Evolutionary conservation across 2,113 vertebrate species (phyloP).

Genomic region (Acrocephalus kingi): DNA sequence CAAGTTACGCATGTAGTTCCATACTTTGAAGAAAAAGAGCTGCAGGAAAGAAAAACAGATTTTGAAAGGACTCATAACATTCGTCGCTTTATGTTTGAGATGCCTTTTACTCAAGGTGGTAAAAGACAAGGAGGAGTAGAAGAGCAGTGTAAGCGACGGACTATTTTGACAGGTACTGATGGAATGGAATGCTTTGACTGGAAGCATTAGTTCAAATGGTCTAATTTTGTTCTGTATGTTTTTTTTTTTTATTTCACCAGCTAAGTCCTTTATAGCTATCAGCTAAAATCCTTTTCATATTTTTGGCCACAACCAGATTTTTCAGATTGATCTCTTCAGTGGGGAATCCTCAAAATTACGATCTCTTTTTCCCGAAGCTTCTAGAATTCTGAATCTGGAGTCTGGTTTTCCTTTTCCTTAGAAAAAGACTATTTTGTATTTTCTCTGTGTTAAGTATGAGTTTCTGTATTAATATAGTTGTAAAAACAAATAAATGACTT

Average conservation of each 20-base stretch:
- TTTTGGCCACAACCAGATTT: not conserved
- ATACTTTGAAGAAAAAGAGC: constrained; percentile 94
- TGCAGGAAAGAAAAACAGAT: constrained; percentile 91
- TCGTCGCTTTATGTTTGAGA: constrained; percentile 96
- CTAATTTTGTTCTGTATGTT: not conserved
- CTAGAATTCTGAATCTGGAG: not conserved
- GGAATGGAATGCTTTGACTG: not conserved
- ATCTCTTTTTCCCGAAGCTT: not conserved
- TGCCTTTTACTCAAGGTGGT: constrained; percentile 94
- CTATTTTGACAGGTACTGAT: constrained; percentile 88
- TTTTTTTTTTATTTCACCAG: not conserved
- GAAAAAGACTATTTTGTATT: not conserved
- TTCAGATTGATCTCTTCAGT: not conserved
- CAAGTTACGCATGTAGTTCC: constrained; percentile 96
- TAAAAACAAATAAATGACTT: not conserved
- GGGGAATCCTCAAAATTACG: not conserved
- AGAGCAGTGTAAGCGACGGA: constrained; percentile 95
- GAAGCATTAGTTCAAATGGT: not conserved
- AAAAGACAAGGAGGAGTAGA: constrained; percentile 94
- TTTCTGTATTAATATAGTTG: not conserved
- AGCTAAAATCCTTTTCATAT: not conserved
- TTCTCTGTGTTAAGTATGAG: not conserved
- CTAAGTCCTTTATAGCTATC: not conserved
- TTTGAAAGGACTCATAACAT: constrained; percentile 97
- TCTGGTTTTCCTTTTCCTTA: not conserved